Evolutionary conservation across 2,113 vertebrate genomes (phyloP).

Genomic region (Neofelis nebulosa): DNA sequence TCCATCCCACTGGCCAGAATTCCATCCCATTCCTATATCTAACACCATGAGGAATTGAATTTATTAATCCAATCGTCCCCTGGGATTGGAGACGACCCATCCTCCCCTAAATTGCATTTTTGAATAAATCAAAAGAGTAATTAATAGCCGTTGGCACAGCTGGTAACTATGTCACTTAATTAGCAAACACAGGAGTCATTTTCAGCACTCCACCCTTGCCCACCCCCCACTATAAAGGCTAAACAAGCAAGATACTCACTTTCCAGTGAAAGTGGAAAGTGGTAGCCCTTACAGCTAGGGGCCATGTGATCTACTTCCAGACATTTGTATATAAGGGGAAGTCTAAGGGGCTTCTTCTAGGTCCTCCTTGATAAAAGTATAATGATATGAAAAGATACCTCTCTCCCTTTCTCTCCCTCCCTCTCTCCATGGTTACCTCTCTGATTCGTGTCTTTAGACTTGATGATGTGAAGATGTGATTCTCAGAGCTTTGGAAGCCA

Average conservation of each 20-base stretch:
- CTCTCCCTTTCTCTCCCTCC: not conserved
- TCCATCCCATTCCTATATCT: not conserved
- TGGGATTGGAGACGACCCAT: not conserved
- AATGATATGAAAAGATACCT: not conserved
- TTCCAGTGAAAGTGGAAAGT: not conserved
- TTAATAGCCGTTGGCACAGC: not conserved
- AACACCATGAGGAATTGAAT: not conserved
- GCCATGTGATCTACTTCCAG: not conserved
- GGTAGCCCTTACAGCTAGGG: not conserved
- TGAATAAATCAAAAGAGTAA: slow-evolving; percentile 3
- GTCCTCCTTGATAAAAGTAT: not conserved
- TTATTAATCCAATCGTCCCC: not conserved
- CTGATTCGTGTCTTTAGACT: not conserved
- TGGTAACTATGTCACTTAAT: not conserved
- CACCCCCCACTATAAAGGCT: not conserved
- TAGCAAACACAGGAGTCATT: not conserved
- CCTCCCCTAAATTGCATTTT: not conserved
- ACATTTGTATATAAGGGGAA: not conserved
- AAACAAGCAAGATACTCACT: not conserved
- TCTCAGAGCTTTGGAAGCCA: not conserved
- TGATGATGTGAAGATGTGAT: not conserved
- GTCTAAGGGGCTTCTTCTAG: not conserved
- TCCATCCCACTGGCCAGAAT: not conserved
- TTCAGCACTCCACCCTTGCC: not conserved
- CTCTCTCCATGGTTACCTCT: not conserved